Evolutionary conservation across 1,140 invertebrate species (phyloP).

Genomic region (Meloidogyne chitwoodi): DNA sequence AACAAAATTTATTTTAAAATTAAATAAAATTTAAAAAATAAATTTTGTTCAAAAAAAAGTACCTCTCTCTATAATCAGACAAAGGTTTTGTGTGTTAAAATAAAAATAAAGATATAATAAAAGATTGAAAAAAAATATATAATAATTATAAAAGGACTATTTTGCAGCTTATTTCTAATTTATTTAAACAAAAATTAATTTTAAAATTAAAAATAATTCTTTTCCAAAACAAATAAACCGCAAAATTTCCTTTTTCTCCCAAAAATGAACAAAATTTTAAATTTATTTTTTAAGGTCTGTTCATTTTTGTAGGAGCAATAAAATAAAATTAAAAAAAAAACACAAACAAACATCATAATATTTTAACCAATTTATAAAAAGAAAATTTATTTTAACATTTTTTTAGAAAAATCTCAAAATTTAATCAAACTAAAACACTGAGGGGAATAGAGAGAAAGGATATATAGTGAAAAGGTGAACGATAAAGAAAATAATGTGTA

Average conservation of each 20-base stretch:
- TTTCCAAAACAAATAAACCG: not conserved
- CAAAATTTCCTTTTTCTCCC: not conserved
- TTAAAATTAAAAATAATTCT: not conserved
- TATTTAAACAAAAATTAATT: not conserved
- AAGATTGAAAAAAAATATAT: not conserved
- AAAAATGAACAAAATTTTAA: too few relatives aligned
- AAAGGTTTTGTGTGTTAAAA: too few relatives aligned
- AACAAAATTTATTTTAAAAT: too few relatives aligned
- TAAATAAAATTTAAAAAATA: too few relatives aligned
- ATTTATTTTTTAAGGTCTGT: too few relatives aligned
- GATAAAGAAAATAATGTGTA: not conserved
- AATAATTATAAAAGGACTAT: not conserved
- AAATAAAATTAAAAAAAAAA: not conserved
- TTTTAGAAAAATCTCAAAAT: not conserved
- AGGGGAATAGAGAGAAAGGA: not conserved
- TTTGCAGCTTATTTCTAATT: not conserved
- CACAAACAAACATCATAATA: not conserved
- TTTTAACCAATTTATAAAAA: not conserved
- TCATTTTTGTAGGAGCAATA: too few relatives aligned
- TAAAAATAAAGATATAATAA: too few relatives aligned
- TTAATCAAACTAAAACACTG: not conserved
- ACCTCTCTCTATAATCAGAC: too few relatives aligned
- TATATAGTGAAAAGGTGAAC: not conserved
- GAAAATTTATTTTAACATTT: too few relatives aligned
- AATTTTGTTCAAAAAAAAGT: too few relatives aligned